Evolutionary conservation across 2,797 vertebrate species (phyloP).

Genomic region (Avahi laniger): DNA sequence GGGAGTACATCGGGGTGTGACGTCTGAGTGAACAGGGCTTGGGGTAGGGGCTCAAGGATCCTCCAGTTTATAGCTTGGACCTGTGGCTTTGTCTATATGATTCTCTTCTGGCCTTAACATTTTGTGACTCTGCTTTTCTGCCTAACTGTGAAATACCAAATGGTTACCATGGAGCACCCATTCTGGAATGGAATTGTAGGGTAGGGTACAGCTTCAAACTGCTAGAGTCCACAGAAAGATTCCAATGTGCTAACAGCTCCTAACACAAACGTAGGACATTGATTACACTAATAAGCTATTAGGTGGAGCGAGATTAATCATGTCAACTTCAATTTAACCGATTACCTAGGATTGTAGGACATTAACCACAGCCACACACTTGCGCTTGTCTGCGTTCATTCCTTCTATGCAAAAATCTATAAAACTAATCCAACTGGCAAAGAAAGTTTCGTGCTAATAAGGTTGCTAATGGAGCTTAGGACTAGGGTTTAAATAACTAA

Average conservation of each 20-base stretch:
- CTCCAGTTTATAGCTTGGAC: too few relatives aligned
- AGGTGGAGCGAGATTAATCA: constrained; percentile 13
- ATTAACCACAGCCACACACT: background rate
- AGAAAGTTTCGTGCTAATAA: constrained; percentile 79
- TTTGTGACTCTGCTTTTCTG: background rate
- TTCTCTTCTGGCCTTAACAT: background rate
- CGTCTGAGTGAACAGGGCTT: background rate
- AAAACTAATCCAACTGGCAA: constrained; percentile 71
- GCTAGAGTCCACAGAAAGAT: background rate
- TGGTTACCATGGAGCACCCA: accelerated
- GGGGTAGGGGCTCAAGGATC: background rate
- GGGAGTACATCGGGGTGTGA: accelerated
- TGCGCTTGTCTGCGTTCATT: background rate
- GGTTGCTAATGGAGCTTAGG: constrained; percentile 74
- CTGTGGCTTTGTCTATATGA: background rate
- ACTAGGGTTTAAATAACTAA: constrained; percentile 78
- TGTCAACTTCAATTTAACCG: constrained; percentile 51
- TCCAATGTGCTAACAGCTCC: background rate
- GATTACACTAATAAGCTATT: constrained; percentile 38
- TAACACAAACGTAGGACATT: background rate
- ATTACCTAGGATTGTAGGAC: background rate
- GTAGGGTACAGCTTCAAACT: background rate
- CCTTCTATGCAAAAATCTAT: constrained; percentile 63
- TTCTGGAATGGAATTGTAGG: background rate
- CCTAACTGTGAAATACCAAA: background rate